Conservation (phyloP, 2,797 vertebrate species). For the Silurus aristotelis region DNA sequence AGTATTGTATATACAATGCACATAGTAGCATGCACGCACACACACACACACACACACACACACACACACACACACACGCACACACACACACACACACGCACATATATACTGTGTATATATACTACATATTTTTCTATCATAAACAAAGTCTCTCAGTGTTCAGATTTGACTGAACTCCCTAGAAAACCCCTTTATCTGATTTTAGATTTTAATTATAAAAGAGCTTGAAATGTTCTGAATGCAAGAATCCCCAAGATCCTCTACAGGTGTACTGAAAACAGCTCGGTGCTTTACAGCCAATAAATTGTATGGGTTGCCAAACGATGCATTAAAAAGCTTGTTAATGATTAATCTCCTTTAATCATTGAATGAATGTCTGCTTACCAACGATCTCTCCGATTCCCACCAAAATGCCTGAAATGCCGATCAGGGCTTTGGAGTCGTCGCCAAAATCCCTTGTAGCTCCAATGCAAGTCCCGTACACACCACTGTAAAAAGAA, state of each 20-base stretch:
- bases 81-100: too few relatives aligned
- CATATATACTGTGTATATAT: too few relatives aligned
- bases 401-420: constrained; percentile 80
- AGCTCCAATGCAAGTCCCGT: constrained; percentile 81
- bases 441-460: constrained; percentile 71
- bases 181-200: neutral
- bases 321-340: neutral
- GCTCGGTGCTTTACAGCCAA: neutral
- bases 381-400: constrained; percentile 79
- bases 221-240: neutral
- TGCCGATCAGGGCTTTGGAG: constrained; percentile 78
- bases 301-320: neutral
- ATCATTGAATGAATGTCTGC: neutral
- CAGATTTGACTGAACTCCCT: neutral
- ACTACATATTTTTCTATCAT: too few relatives aligned
- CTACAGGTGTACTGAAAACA: neutral
- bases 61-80: too few relatives aligned
- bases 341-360: neutral
- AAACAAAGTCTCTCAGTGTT: neutral
- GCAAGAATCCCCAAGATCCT: neutral
- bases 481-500: constrained; percentile 81
- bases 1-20: too few relatives aligned
- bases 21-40: too few relatives aligned
- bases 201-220: neutral
- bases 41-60: too few relatives aligned